Conservation (phyloP, 2,113 vertebrate genomes). For the Anarhynchus alexandrinus region DNA sequence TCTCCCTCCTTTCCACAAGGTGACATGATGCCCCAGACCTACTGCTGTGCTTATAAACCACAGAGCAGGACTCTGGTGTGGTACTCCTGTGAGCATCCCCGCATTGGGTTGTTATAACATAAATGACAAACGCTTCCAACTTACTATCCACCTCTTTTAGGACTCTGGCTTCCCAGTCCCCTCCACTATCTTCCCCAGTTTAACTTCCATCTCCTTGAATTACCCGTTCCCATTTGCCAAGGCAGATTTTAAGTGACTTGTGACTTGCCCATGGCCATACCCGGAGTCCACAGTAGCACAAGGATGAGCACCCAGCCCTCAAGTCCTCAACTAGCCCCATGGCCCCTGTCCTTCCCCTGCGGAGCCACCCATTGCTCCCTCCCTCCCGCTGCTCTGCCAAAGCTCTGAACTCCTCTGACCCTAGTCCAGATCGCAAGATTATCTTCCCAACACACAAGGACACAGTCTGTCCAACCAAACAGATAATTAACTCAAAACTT, state of each 20-base stretch:
- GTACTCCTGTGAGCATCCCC: neutral
- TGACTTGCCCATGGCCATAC: neutral
- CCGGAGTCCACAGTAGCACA: fast-evolving
- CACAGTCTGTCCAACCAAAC: neutral
- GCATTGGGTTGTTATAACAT: neutral
- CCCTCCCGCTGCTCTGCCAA: neutral
- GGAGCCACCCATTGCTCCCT: neutral
- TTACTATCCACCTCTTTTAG: neutral
- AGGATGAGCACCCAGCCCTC: neutral
- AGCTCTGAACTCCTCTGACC: neutral
- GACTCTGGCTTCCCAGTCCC: neutral
- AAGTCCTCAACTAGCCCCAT: neutral
- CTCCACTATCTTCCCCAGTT: neutral
- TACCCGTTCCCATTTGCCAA: neutral
- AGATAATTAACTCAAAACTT: constrained; percentile 49
- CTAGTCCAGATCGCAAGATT: neutral
- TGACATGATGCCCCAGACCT: neutral
- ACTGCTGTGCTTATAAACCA: neutral
- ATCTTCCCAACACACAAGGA: neutral
- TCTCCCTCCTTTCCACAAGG: neutral
- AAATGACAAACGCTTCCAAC: neutral
- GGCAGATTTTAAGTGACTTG: neutral
- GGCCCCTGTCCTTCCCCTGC: neutral
- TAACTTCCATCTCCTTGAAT: neutral
- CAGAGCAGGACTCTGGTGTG: neutral